These are phyloP conservation scores for Dicyrtomina minuta DNA, from an alignment of 2,888 invertebrate genomes.

Conservation along the genomic window DNA sequence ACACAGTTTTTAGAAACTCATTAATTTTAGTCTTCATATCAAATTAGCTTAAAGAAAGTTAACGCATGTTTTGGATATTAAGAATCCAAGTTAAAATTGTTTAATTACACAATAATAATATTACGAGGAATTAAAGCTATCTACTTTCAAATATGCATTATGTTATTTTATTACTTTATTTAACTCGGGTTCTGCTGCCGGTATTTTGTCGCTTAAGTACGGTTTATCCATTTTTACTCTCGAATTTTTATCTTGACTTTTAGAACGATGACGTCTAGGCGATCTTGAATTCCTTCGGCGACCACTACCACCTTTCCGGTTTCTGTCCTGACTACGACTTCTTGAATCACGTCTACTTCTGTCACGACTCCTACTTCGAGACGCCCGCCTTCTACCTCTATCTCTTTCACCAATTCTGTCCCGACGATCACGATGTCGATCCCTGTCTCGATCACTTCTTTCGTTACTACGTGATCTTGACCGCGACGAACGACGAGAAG, in stretches of 20 bases:
- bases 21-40: constrained; percentile 3
- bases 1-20: no score
- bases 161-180: constrained; percentile 58
- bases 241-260: constrained; percentile 50
- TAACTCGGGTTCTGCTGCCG: constrained; percentile 60
- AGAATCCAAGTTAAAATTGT: no score
- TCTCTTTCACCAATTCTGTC: constrained; percentile 15
- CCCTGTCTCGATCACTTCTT: constrained; percentile 53
- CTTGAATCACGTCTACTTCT: constrained; percentile 36
- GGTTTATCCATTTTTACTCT: constrained; percentile 46
- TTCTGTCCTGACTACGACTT: constrained; percentile 40
- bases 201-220: constrained; percentile 50
- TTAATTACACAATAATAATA: no score
- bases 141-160: no score
- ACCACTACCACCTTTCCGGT: constrained; percentile 40
- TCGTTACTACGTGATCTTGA: constrained; percentile 26
- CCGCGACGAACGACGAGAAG: background rate
- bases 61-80: no score
- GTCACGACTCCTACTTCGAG: constrained; percentile 52
- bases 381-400: constrained; percentile 50
- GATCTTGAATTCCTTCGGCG: constrained; percentile 34
- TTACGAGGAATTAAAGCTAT: no score
- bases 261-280: constrained; percentile 32
- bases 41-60: no score
- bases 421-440: constrained; percentile 24